Evolutionary conservation across 1,140 invertebrate species (phyloP).

Genomic region (Colletes latitarsis): DNA sequence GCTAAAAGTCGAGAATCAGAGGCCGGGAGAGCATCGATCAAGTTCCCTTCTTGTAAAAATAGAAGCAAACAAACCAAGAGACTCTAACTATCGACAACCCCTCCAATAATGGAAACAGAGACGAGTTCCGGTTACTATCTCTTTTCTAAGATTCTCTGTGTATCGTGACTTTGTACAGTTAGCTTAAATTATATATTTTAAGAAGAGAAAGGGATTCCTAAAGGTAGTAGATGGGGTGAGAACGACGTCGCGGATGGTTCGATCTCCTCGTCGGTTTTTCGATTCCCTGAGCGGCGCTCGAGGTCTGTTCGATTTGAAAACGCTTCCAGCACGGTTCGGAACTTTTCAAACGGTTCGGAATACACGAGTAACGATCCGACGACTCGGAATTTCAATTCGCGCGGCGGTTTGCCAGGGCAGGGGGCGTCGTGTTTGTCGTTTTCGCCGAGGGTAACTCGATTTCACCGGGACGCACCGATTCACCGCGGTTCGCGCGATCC

Average conservation of each 20-base stretch:
- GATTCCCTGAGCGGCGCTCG: background rate
- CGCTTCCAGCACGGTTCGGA: background rate
- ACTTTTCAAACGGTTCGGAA: background rate
- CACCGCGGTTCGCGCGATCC: slow-evolving; percentile 3
- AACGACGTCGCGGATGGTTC: background rate
- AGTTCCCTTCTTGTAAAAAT: background rate
- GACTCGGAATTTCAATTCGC: slow-evolving; percentile 3
- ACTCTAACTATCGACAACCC: background rate
- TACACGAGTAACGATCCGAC: slow-evolving; percentile 5
- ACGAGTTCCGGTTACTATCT: background rate
- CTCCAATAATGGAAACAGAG: background rate
- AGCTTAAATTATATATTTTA: too few species aligned
- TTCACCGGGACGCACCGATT: slow-evolving; percentile 5
- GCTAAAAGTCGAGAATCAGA: background rate
- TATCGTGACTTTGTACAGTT: too few species aligned
- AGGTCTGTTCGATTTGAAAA: background rate
- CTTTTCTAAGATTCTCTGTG: too few species aligned
- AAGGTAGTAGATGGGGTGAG: background rate
- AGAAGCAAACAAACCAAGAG: background rate
- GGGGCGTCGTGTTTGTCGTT: slow-evolving; percentile 8
- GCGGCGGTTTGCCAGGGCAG: background rate
- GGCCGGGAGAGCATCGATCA: background rate
- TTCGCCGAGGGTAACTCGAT: slow-evolving; percentile 5
- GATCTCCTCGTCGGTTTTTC: too few species aligned
- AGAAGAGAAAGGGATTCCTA: too few species aligned